Base-by-base conservation (phyloP, 2,888 invertebrate species). In the Xylota sylvarum region DNA sequence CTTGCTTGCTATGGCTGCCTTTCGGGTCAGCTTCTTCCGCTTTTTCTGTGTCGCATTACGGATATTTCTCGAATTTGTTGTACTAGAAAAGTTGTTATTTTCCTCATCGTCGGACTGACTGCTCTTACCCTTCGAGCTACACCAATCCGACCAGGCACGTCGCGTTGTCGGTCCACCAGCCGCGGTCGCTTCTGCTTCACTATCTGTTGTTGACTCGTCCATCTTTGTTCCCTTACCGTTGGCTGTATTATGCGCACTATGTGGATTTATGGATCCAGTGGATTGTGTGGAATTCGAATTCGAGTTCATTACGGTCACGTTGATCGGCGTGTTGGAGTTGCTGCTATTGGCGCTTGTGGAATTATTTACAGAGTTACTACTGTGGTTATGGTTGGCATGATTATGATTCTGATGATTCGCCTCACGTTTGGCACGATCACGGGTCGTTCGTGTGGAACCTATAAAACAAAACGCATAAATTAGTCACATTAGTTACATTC, bases 121-220 rank as follows among this genome's bases (percentile, higher is more conserved):
- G 89, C 94, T 94, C 89, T 94, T 94, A 52, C 94, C 94, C 89
- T 94, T 94, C 32, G 94, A 94, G 85, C 93, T 93, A 90, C 94
- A 95, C 94, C 95, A 95, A 90, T 96, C 96, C 4, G 95, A 95
- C 96, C 96, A 96, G 58, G 96, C 95, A 88, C 95, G 94, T 19
- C 96, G 93, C 6, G 96, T 96, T 27, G 96, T 96, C 3, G 96
- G 95, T 9, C 95, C 95, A 12, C 88, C 79, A n/a, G 90, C 90
- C 9, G 64, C 77, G 89, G 93, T 94, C 0, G 93, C 93, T 64
- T 93, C 92, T 86, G 92, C 93, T 74, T 91, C 91, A 79, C 90
- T 91, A 70, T 91, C 92, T 52, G 90, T 88, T 10, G 89, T 89
- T 23, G 89, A 88, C 27, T 89, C 89, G 46, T 89, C 88, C 81